Conservation (phyloP, 1,140 invertebrate species). For the Trichogramma pretiosum region DNA sequence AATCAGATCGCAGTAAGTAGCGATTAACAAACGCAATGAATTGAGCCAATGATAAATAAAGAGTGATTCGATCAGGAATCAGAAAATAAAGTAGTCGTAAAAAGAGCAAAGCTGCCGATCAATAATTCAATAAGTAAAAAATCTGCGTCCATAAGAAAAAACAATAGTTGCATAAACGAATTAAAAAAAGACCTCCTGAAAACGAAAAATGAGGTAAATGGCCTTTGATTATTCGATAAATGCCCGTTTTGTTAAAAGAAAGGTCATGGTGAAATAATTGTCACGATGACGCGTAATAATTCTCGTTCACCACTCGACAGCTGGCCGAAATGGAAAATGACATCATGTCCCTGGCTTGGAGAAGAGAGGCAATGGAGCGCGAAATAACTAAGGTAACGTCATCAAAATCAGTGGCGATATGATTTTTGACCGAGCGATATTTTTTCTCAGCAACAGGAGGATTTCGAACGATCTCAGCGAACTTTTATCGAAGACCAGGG, state of each 20-base stretch:
- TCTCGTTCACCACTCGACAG: no score
- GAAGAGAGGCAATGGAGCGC: constrained; percentile 1
- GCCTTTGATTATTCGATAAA: constrained; percentile 8
- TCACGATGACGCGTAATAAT: no score
- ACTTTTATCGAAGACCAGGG: constrained; percentile 12
- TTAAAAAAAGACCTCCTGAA: constrained; percentile 21
- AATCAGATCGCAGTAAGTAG: no score
- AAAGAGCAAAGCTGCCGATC: background rate
- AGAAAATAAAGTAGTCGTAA: background rate
- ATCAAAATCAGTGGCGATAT: no score
- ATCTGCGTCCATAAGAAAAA: no score
- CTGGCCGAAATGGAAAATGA: constrained; percentile 9
- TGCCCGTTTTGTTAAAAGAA: background rate
- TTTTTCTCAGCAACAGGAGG: constrained; percentile 20
- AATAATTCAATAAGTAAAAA: no score
- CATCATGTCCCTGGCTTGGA: constrained; percentile 3
- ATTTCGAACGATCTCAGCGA: constrained; percentile 13
- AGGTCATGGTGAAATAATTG: no score
- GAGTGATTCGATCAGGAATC: constrained; percentile 3
- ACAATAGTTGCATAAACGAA: constrained; percentile 16
- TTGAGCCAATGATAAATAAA: constrained; percentile 15
- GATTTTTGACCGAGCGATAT: background rate
- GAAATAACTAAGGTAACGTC: constrained; percentile 9
- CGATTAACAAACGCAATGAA: no score
- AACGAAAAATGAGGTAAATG: constrained; percentile 22